These are phyloP conservation scores for Istiophorus platypterus DNA, from an alignment of 2,113 vertebrate species.

Conservation along the genomic window DNA sequence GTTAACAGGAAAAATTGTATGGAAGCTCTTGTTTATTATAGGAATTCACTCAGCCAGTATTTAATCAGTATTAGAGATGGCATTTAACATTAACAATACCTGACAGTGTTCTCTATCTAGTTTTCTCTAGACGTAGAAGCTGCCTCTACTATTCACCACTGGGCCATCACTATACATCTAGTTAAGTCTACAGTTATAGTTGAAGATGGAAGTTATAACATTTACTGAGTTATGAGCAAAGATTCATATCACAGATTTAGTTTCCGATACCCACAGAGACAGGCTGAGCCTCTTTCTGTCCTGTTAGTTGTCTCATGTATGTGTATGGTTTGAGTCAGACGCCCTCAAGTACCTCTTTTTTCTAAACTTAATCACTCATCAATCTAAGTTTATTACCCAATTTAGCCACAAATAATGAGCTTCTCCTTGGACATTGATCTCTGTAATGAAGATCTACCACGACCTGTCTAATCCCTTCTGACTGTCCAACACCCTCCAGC, in stretches of 20 bases:
- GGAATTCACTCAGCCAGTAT: constrained; percentile 46
- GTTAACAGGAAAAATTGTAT: background rate
- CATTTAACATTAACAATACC: constrained; percentile 57
- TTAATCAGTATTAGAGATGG: constrained; percentile 47
- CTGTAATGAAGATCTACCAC: constrained; percentile 58
- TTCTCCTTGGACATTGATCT: constrained; percentile 58
- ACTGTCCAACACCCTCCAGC: constrained; percentile 17
- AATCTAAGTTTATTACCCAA: constrained; percentile 40
- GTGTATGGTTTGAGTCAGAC: background rate
- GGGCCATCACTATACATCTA: constrained; percentile 11
- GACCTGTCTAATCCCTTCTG: constrained; percentile 18
- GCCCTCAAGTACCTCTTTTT: constrained; percentile 18
- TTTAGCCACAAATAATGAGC: constrained; percentile 54
- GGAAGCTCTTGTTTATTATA: constrained; percentile 27
- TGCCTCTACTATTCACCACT: constrained; percentile 23
- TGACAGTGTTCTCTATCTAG: constrained; percentile 52
- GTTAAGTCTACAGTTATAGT: background rate
- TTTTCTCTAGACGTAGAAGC: background rate
- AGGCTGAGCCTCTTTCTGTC: background rate
- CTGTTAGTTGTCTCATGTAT: background rate
- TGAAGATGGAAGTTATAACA: constrained; percentile 35
- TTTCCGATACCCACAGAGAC: constrained; percentile 9
- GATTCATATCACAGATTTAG: background rate
- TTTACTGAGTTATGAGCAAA: constrained; percentile 19
- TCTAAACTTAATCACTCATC: constrained; percentile 31